Base-by-base conservation (phyloP, 2,113 vertebrate genomes). In the Urocolius indicus region DNA sequence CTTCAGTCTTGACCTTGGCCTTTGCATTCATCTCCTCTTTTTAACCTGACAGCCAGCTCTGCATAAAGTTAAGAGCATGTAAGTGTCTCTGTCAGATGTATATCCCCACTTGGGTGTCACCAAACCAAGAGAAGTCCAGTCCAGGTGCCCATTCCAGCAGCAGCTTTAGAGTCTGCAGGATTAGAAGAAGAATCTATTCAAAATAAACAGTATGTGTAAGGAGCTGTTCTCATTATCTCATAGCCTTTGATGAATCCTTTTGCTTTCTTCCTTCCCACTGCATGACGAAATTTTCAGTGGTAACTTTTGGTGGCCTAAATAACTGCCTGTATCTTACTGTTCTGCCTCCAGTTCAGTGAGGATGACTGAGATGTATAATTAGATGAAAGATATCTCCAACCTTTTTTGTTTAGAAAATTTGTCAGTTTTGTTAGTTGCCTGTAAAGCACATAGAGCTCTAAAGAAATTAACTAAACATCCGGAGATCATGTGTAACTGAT, bases 401-500 rank as follows among this genome's bases (percentile, higher is more conserved):
- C 22, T 61, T 38, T 38, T 38, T 59, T 46, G n/a, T 46, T 67
- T 24, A 52, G 49, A 69, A 84, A 45, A 11, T 21, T 36, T 65
- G 6, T 62, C 13, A 9, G 3, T 59, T 91, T 71, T 78, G 11
- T 59, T 32, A 18, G 10, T 65, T 85, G 76, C 29, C 32, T 48
- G 7, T 72, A 51, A 59, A 82, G 27, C 43, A 30, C 18, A 7
- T 49, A 29, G 20, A 13, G 30, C 32, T 91, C 34, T 84, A 46
- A 14, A 76, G 67, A 73, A 85, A 52, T 43, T 30, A 61, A 9
- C 14, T 34, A 20, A 73, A 41, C 11, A 18, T 76, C 38, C 48
- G 71, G 30, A 65, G 6, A 24, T 23, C 0, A 0, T 52, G 27
- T 73, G 38, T 49, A 77, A 58, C 3, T 58, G 10, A 45, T 29